Evolutionary conservation across 2,797 vertebrate species (phyloP).

Genomic region (Anableps anableps): DNA sequence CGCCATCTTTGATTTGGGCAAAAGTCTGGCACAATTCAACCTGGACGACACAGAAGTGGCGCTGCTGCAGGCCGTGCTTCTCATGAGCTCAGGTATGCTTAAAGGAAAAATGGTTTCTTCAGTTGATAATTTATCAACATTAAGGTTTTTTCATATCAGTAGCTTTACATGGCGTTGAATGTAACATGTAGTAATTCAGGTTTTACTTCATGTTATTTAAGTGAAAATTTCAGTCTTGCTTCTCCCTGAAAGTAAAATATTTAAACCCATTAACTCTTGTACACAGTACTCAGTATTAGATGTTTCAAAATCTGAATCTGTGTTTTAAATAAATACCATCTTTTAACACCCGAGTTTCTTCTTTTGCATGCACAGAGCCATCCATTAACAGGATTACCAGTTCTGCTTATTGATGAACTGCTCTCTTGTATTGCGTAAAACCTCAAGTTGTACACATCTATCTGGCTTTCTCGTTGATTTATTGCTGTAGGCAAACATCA

Average conservation of each 20-base stretch:
- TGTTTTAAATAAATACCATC: neutral
- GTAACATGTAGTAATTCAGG: neutral
- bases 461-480: neutral
- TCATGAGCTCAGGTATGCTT: conserved; percentile 91
- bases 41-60: conserved; percentile 95
- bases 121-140: neutral
- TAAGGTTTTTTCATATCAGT: neutral
- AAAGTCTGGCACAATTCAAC: conserved; percentile 93
- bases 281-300: neutral
- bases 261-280: neutral
- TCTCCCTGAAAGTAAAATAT: neutral
- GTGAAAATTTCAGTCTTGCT: conserved; percentile 16
- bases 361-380: neutral
- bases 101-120: neutral
- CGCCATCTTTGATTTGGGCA: conserved; percentile 94
- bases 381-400: neutral
- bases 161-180: neutral
- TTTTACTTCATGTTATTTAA: conserved; percentile 27
- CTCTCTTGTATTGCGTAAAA: neutral
- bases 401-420: neutral
- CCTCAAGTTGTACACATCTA: neutral
- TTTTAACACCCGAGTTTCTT: neutral
- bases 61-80: conserved; percentile 92
- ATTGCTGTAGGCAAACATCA: neutral
- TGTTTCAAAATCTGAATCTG: neutral